Evolutionary conservation across 2,888 invertebrate species (phyloP).

Genomic region (Ditula angustiorana): DNA sequence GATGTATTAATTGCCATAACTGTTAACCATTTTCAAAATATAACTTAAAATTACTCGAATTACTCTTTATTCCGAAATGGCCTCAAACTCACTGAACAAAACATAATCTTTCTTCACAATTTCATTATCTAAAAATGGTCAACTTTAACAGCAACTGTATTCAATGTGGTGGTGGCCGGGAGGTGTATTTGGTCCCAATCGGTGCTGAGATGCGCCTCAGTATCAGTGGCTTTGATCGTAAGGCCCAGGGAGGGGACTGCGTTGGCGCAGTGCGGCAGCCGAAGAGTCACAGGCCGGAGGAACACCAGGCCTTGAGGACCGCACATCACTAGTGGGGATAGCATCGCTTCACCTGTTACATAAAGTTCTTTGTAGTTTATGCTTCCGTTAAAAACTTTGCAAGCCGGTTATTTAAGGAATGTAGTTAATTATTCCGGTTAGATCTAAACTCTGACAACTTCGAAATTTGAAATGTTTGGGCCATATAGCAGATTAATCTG

Average conservation of each 20-base stretch:
- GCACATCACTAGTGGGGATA: slow-evolving; percentile 98
- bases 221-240: slow-evolving; percentile 92
- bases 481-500: not conserved
- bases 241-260: slow-evolving; percentile 91
- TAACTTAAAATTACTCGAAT: no score
- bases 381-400: not conserved
- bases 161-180: slow-evolving; percentile 93
- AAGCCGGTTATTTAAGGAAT: not conserved
- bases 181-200: slow-evolving; percentile 94
- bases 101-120: not conserved
- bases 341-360: slow-evolving; percentile 94
- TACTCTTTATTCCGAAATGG: no score
- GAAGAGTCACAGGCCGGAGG: slow-evolving; percentile 94
- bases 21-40: no score
- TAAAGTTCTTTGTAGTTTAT: slow-evolving; percentile 2
- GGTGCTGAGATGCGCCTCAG: slow-evolving; percentile 93
- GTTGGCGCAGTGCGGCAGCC: slow-evolving; percentile 95
- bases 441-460: no score
- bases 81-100: no score
- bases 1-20: no score
- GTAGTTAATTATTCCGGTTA: no score
- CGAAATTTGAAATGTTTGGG: no score
- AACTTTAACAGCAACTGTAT: slow-evolving; percentile 95
- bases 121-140: slow-evolving; percentile 90
- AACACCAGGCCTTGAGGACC: slow-evolving; percentile 97